Evolutionary conservation across 2,888 invertebrate genomes (phyloP), one percentile per base, ranked within the genome.

Genomic region (Plemyria rubiginata): DNA sequence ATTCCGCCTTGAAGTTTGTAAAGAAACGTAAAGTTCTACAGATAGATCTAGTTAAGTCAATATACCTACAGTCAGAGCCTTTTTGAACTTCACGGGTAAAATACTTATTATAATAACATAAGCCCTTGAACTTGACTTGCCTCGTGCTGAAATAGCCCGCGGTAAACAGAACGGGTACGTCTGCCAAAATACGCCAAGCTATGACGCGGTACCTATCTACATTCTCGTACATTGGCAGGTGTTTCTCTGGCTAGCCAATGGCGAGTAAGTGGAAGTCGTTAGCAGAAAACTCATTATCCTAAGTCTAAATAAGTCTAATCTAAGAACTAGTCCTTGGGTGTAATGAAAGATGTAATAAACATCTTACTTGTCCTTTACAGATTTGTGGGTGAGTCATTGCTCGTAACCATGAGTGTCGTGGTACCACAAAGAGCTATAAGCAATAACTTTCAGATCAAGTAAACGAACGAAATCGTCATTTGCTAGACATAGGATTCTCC

Each of bases 91-190:
- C 36, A 38, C 36, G 9, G 0, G 36, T 4, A 38, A 38, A 38
- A 38, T 38, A 38, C 11, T 32, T 32, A 11, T 9, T 38, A 38
- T 38, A 45, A 49, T 6, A 49, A 4, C 29, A 49, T 45, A 16
- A 76, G 77, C 70, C 85, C 85, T 83, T 85, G 85, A 85, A 85
- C 85, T 82, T 84, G 81, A 85, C 85, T 82, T 83, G 81, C 68
- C 63, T 60, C 67, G 77, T 73, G 74, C 77, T 67, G 68, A 79
- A 79, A 79, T 79, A 79, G 74, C 66, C 55, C 60, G 60, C 75
- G 67, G 72, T 76, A 76, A 76, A 79, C 75, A 79, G 67, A 58
- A 54, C 54, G 58, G 40, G 60, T 36, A 66, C 45, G 49, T 63
- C 62, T 81, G 83, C 84, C 82, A 84, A 80, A 70, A 46, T 29